phyloP scores from a whole-genome alignment of 2,797 vertebrate species.

The Eulemur coronatus region DNA sequence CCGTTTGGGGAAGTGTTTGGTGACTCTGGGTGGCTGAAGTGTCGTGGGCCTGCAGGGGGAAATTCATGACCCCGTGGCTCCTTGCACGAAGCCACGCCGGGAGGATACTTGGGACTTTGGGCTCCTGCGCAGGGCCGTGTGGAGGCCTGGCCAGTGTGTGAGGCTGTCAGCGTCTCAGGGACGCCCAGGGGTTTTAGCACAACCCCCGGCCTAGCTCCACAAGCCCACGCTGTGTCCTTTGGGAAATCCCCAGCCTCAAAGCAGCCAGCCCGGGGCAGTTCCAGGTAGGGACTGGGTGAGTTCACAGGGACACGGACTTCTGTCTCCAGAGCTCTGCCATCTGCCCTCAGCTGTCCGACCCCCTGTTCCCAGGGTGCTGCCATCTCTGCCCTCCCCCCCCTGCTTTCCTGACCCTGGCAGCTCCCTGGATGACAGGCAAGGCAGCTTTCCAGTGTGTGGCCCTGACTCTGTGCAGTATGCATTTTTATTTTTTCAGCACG shows the following conservation, averaged over 20 bases:
- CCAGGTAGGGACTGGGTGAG: neutral
- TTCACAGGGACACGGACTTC: neutral
- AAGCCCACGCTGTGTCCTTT: neutral
- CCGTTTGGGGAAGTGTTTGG: neutral
- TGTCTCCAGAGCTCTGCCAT: neutral
- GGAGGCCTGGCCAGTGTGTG: neutral
- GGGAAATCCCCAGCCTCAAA: neutral
- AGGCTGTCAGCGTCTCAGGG: neutral
- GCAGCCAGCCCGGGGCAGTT: neutral
- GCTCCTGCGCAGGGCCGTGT: neutral
- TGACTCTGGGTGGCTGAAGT: neutral
- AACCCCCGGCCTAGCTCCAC: neutral
- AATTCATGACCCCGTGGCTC: accelerated
- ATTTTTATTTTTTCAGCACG: slow-evolving; percentile 55
- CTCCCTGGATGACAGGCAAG: neutral
- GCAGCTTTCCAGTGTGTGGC: neutral
- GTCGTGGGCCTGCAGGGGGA: too few species aligned
- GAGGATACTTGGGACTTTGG: neutral
- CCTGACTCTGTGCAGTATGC: neutral
- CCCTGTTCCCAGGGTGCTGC: neutral
- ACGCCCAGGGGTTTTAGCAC: neutral
- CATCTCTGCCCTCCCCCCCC: neutral
- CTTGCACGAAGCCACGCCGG: neutral
- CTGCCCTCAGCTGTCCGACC: neutral
- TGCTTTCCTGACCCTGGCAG: neutral